Evolutionary conservation across 2,888 invertebrate species (phyloP), one percentile per base, ranked within the genome.

Genomic region (Girardia tigrina): DNA sequence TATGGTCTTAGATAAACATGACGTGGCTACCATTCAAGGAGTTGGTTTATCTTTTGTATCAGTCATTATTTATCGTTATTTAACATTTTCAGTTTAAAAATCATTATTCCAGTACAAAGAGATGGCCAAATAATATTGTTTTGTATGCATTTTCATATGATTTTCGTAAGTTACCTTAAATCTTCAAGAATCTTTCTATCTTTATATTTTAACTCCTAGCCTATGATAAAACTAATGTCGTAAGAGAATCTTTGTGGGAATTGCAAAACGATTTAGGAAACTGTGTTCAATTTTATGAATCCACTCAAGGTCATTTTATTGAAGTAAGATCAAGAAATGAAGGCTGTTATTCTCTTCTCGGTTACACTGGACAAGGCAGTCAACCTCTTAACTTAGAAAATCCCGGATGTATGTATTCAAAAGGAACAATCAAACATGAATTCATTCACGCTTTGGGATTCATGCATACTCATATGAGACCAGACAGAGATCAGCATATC

Each of bases 361-460:
- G 56, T 20, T 4, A 12, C n/a, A 56, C 56, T 12, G 56, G 56
- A 8, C 20, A 23, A 12, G 20, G 20, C 4, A 56, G n/a, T n/a
- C 56, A 56, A n/a, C 56, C 56, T 6, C 23, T 56, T n/a, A 56
- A 56, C n/a, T 23, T 56, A 6, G 8, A 56, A 56, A 56, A 56
- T 56, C 56, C 56, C n/a, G 56, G 56, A 56, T 56, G 56, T 23
- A 56, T 56, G 56, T 56, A 56, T 56, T 56, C 56, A 4, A 56
- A 56, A 56, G 56, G 56, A 56, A 56, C 56, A n/a, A 56, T 56
- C 4, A 56, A 56, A 56, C 56, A 56, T n/a, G 56, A 56, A 56
- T 56, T 56, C 23, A 56, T 56, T n/a, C 56, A 56, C n/a, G 56
- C 56, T n/a, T 23, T 56, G 20, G 56, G 56, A 4, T 56, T 56